Base-by-base conservation (phyloP, 2,113 vertebrate genomes). In the Clupea harengus region DNA sequence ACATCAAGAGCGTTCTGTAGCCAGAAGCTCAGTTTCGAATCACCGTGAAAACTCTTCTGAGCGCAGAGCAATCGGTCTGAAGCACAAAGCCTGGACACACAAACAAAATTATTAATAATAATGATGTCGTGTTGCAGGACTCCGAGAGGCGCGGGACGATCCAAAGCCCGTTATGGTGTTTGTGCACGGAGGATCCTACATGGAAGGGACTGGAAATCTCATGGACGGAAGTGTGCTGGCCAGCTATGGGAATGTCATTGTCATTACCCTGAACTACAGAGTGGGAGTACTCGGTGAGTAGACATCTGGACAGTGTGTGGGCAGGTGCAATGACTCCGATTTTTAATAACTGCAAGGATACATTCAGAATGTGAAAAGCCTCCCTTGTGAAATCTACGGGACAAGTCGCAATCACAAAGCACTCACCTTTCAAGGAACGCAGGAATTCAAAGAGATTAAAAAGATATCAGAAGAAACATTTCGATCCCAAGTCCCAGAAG, bases 161-260 rank as follows among this genome's bases (percentile, higher is more conserved):
- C 96, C 98, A 72, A 97, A 97, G 91, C 98, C 98, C 0, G 98
- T 99, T 90, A 99, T 99, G 98, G 96, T 99, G 81, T 99, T 99
- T 82, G 99, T 99, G 94, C 98, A 99, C 0, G 98, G 98, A 11
- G 98, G 98, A 67, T 99, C 98, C 0, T 99, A 99, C 93, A 99
- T 99, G 98, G 98, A 99, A 91, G 98, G 98, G 88, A 99, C 98
- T 0, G 98, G 98, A 60, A 99, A 99, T 95, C 98, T 99, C 96
- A 99, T 99, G 92, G 98, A 99, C 3, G 98, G 98, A 93, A 98
- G 97, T 22, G 93, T 99, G 85, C 94, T 99, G 90, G 98, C 98
- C 93, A 99, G 98, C 93, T 99, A 99, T 0, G 98, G 98, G 81
- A 99, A 99, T 0, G 97, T 99, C 89, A 97, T 99, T 13, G 97